phyloP scores from a whole-genome alignment of 2,113 vertebrate species.

The Oreochromis spilurus region DNA sequence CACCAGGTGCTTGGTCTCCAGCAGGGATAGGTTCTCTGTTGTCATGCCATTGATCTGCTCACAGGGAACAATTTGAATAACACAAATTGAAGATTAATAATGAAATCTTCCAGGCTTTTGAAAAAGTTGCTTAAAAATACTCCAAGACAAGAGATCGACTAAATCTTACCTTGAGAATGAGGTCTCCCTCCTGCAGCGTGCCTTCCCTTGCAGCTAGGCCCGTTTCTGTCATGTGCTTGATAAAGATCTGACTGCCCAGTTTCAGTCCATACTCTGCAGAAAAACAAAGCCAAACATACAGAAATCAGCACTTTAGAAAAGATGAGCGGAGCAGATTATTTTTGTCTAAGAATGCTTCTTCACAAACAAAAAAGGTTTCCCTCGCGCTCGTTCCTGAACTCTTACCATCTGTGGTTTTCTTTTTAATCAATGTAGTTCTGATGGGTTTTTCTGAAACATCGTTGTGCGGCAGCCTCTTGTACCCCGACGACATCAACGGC shows the following conservation, averaged over 20 bases:
- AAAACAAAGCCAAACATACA: neutral
- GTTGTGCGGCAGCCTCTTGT: slow-evolving; percentile 79
- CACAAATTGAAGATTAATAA: neutral
- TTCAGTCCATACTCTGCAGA: slow-evolving; percentile 92
- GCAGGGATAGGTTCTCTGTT: slow-evolving; percentile 87
- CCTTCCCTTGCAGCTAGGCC: slow-evolving; percentile 82
- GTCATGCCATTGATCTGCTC: slow-evolving; percentile 90
- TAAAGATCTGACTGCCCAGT: slow-evolving; percentile 95
- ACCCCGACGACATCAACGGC: slow-evolving; percentile 82
- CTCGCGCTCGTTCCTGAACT: slow-evolving; percentile 1
- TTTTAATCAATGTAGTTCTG: slow-evolving; percentile 80
- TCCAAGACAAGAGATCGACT: rapidly evolving
- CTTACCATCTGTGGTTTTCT: slow-evolving; percentile 80
- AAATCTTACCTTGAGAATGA: slow-evolving; percentile 85
- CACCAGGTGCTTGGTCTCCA: slow-evolving; percentile 87
- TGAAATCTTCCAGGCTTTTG: neutral
- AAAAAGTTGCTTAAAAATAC: neutral
- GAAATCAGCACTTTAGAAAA: neutral
- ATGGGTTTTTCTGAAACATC: slow-evolving; percentile 73
- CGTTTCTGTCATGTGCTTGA: slow-evolving; percentile 89
- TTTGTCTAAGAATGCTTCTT: neutral
- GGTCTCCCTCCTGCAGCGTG: slow-evolving; percentile 88
- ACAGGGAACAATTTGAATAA: neutral
- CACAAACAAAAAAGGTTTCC: neutral
- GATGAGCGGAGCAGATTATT: rapidly evolving